Base-by-base conservation (phyloP, 2,797 vertebrate species). In the Salarias fasciatus region DNA sequence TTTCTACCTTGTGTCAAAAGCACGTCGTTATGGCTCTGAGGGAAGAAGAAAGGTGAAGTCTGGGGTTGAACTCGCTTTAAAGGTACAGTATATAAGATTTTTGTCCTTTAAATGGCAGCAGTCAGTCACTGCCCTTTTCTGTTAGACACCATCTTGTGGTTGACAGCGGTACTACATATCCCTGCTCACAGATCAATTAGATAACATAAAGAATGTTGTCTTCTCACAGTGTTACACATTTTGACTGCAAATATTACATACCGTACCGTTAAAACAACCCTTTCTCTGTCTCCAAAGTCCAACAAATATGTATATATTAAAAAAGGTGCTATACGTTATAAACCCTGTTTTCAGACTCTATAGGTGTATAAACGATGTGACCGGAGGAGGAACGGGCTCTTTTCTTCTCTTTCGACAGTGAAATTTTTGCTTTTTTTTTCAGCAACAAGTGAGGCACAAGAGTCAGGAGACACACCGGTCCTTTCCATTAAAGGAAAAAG, bases 381-480 rank as follows among this genome's bases (percentile, higher is more conserved):
- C 59, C 54, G 31, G 52, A 69, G 41, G 68, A 69, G 18, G 18
- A 24, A 24, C 24, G 24, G 3, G 18, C 18, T 24, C 18, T 18
- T 24, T 24, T 24, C 18, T 24, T 2, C 3, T 24, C 3, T 24
- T 24, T 24, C 24, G 66, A 55, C 45, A 66, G 69, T 66, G 66
- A 63, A 14, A 31, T 52, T 70, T 35, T 63, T 33, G 55, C 67
- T 68, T 79, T 51, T 33, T 63, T 80, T 35, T 41, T 35, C 41
- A 75, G 71, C 71, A 64, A 72, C 51, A 53, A 58, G 71, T 72
- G 86, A 87, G 89, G 86, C 83, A 86, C 86, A 83, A 60, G 14
- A 63, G 56, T 81, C 59, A 70, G 72, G 77, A 69, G 53, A 79
- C 53, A 7, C 9, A 24, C 24, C 24, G 18, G 18, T 65, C 60